phyloP scores from a whole-genome alignment of 2,888 invertebrate genomes.

The Phalera bucephala region DNA sequence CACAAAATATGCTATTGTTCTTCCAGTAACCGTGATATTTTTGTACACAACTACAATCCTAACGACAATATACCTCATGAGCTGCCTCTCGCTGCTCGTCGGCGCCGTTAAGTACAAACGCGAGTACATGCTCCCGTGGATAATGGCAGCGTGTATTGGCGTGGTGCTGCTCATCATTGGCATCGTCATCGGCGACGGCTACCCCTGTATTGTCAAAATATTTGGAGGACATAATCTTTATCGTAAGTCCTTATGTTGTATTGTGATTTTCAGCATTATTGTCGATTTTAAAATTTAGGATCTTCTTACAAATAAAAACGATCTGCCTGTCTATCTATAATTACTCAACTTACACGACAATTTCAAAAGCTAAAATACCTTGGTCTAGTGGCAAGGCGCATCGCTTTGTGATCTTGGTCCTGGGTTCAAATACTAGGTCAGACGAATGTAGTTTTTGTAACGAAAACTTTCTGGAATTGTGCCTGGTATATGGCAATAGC shows the following conservation, averaged over 20 bases:
- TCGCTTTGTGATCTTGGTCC: too few species aligned
- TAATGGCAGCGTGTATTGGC: constrained; percentile 65
- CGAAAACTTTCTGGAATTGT: too few species aligned
- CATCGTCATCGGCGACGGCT: constrained; percentile 62
- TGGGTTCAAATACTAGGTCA: too few species aligned
- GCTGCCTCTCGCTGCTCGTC: constrained; percentile 72
- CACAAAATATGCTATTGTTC: background rate
- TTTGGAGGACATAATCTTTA: constrained; percentile 74
- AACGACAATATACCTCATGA: constrained; percentile 72
- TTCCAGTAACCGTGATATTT: constrained; percentile 71
- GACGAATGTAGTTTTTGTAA: too few species aligned
- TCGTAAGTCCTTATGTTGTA: constrained; percentile 65
- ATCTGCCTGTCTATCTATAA: too few species aligned
- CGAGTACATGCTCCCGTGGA: constrained; percentile 75
- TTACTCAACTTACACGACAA: too few species aligned
- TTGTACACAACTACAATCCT: constrained; percentile 72
- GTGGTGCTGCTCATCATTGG: constrained; percentile 58
- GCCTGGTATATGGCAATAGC: too few species aligned
- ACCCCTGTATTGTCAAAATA: constrained; percentile 63
- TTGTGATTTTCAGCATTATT: too few species aligned
- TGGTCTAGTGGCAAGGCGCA: too few species aligned
- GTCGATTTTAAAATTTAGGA: too few species aligned
- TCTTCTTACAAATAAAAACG: too few species aligned
- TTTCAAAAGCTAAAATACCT: too few species aligned
- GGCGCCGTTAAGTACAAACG: constrained; percentile 74